phyloP scores from a whole-genome alignment of 1,140 invertebrate genomes.

The Drosophila parabipectinata region DNA sequence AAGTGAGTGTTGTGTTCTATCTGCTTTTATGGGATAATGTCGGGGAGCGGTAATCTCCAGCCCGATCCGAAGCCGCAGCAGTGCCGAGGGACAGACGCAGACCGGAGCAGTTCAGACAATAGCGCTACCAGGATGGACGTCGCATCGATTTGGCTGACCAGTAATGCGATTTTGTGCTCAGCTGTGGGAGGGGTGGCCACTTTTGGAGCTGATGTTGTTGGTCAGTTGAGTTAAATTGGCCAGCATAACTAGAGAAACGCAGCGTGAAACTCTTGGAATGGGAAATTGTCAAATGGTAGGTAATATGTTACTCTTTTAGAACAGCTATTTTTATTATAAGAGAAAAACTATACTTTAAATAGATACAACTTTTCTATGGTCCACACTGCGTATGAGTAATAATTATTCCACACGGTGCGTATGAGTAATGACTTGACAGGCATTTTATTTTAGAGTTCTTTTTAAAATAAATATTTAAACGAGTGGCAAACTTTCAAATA shows the following conservation, averaged over 20 bases:
- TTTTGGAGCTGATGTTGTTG: constrained; percentile 13
- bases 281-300: neutral
- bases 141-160: constrained; percentile 41
- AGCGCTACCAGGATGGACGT: constrained; percentile 4
- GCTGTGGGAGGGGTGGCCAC: neutral
- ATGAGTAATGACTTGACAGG: neutral
- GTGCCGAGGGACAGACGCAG: constrained; percentile 31
- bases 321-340: too few relatives aligned
- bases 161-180: constrained; percentile 44
- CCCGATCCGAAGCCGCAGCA: constrained; percentile 64
- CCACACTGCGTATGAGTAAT: constrained; percentile 5
- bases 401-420: neutral
- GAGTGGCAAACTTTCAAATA: neutral
- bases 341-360: neutral
- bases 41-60: constrained; percentile 33
- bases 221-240: constrained; percentile 36
- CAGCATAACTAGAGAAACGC: constrained; percentile 14
- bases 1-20: constrained; percentile 52
- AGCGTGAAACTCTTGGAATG: constrained; percentile 9
- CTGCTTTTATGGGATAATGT: constrained; percentile 47
- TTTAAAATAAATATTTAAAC: neutral
- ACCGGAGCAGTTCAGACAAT: constrained; percentile 17
- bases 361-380: neutral
- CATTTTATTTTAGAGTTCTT: neutral
- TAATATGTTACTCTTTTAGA: neutral